A percentile compares a stretch with the other conserved stretches of the same genome.
phyloP scores from a whole-genome alignment of 2,113 vertebrate species.

The Notothenia coriiceps region DNA sequence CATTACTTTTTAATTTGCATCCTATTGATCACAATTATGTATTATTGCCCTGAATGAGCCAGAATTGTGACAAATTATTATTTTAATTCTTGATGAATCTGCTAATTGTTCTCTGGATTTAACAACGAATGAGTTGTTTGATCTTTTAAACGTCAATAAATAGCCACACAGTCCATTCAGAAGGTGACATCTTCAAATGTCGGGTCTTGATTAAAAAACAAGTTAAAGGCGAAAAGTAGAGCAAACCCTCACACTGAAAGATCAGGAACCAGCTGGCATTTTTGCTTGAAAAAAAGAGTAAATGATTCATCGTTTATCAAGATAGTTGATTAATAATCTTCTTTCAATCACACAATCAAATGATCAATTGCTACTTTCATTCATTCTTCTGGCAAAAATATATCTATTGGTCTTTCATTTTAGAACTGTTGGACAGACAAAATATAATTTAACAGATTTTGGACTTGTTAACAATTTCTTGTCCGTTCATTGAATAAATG shows the following conservation, averaged over 20 bases:
- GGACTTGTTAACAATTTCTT: not conserved
- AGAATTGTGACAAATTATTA: not conserved
- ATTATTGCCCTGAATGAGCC: not conserved
- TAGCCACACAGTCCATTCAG: not conserved
- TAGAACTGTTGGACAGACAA: not conserved
- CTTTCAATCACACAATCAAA: not conserved
- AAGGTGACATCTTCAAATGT: not conserved
- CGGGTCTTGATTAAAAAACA: not conserved
- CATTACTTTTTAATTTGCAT: slow-evolving; percentile 9
- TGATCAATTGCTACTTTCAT: not conserved
- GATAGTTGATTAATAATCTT: not conserved
- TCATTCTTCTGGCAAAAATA: no score
- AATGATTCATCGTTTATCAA: no score
- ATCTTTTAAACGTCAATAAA: not conserved
- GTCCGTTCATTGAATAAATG: not conserved
- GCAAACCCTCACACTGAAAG: not conserved
- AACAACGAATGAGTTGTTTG: not conserved
- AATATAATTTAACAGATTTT: not conserved
- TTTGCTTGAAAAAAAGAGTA: not conserved
- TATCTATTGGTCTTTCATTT: not conserved
- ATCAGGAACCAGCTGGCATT: not conserved
- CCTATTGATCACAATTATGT: not conserved
- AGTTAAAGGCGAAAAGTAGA: not conserved
- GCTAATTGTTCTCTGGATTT: no score
- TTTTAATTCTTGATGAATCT: not conserved